A percentile compares a stretch with the other conserved stretches of the same genome.
phyloP scores from a whole-genome alignment of 2,797 vertebrate species.

The Echiichthys vipera region DNA sequence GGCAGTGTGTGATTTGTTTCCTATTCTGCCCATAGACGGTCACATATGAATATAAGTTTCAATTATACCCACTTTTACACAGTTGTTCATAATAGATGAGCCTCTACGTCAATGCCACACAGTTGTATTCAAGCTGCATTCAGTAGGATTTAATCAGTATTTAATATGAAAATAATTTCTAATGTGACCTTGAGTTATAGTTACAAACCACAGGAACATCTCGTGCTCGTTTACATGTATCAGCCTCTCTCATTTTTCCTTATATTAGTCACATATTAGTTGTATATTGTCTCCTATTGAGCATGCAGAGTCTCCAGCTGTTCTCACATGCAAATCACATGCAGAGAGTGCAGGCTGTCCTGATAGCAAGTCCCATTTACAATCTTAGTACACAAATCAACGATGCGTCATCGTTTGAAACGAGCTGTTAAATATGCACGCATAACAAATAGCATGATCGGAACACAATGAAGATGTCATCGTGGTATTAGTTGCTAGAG shows the following conservation, averaged over 20 bases:
- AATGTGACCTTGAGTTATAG: neutral
- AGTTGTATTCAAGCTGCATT: neutral
- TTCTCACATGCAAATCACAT: slow-evolving; percentile 74
- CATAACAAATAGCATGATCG: slow-evolving; percentile 61
- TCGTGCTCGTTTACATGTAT: neutral
- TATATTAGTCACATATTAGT: neutral
- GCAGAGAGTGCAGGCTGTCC: slow-evolving; percentile 48
- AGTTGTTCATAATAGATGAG: neutral
- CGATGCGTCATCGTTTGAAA: slow-evolving; percentile 55
- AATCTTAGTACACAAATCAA: slow-evolving; percentile 53
- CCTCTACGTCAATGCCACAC: neutral
- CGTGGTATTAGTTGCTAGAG: slow-evolving; percentile 54
- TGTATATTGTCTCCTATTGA: neutral
- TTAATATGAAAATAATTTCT: neutral
- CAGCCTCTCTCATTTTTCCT: neutral
- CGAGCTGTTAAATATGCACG: slow-evolving; percentile 70
- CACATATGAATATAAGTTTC: neutral
- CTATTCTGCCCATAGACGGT: neutral
- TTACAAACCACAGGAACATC: neutral
- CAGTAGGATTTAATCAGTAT: neutral
- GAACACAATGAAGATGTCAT: slow-evolving; percentile 67
- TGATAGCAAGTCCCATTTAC: slow-evolving; percentile 54
- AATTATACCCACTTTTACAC: neutral
- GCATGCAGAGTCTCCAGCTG: slow-evolving; percentile 59
- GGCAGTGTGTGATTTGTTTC: neutral